These are phyloP conservation scores for Enteromius trimaculatus DNA, from an alignment of 2,797 vertebrate genomes.

Conservation along the genomic window DNA sequence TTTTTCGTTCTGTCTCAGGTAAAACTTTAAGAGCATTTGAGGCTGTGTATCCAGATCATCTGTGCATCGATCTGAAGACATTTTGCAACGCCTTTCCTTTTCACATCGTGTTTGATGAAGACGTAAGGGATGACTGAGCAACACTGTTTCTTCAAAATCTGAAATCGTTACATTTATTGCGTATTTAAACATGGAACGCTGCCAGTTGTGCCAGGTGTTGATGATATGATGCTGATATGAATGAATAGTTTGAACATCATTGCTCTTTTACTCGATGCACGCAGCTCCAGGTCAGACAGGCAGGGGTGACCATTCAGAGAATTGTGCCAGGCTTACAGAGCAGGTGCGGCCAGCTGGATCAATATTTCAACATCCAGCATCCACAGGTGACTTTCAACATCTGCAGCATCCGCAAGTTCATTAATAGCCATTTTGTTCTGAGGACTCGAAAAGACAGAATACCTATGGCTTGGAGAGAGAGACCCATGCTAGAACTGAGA, in stretches of 20 bases:
- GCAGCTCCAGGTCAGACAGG: slow-evolving; percentile 77
- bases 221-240: neutral
- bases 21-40: slow-evolving; percentile 76
- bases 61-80: slow-evolving; percentile 78
- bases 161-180: neutral
- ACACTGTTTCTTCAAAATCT: neutral
- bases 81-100: slow-evolving; percentile 84
- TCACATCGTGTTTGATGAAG: slow-evolving; percentile 83
- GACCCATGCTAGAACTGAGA: slow-evolving; percentile 75
- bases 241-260: neutral
- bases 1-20: slow-evolving; percentile 63
- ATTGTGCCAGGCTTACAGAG: slow-evolving; percentile 77
- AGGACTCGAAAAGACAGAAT: slow-evolving; percentile 77
- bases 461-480: slow-evolving; percentile 74
- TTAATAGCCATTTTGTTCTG: slow-evolving; percentile 83
- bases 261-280: neutral
- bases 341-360: slow-evolving; percentile 73
- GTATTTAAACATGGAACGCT: neutral
- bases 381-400: slow-evolving; percentile 78
- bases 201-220: neutral
- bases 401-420: slow-evolving; percentile 79
- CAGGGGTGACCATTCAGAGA: slow-evolving; percentile 78
- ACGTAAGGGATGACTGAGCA: slow-evolving; percentile 67
- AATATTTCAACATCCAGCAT: slow-evolving; percentile 77
- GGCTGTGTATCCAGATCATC: slow-evolving; percentile 76